Conservation (phyloP, 30 jellyfish, hydroid and myxozoan species). For the Aurelia aurita region DNA sequence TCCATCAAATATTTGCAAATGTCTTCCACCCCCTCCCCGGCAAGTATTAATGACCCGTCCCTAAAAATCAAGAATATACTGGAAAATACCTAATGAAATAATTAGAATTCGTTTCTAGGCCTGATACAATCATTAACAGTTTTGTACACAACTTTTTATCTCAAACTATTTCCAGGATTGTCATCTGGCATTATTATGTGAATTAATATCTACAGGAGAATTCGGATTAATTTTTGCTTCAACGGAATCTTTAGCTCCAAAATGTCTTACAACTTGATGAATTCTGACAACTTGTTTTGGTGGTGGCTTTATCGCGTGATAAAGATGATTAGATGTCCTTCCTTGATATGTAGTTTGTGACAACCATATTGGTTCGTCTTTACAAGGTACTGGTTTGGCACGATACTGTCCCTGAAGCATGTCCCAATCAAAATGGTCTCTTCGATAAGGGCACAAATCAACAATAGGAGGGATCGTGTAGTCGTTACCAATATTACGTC, state of each 20-base stretch:
- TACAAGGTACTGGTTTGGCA: conserved; percentile 81
- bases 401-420: conserved; percentile 39
- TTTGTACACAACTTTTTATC: too few relatives aligned
- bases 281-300: conserved; percentile 31
- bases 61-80: too few relatives aligned
- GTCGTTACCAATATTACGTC: conserved; percentile 32
- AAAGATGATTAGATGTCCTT: conserved; percentile 15
- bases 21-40: too few relatives aligned
- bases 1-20: too few relatives aligned
- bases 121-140: too few relatives aligned
- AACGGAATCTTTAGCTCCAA: not conserved
- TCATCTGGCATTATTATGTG: too few relatives aligned
- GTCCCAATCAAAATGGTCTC: conserved; percentile 72
- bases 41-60: too few relatives aligned
- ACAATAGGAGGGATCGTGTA: conserved; percentile 69
- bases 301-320: not conserved
- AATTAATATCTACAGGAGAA: not conserved
- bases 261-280: conserved; percentile 14
- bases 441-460: conserved; percentile 75
- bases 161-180: too few relatives aligned
- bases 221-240: not conserved
- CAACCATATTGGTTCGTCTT: conserved; percentile 82
- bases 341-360: conserved; percentile 44
- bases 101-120: too few relatives aligned
- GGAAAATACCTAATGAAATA: too few relatives aligned